These are phyloP conservation scores for Eulemur coronatus DNA, from an alignment of 2,797 vertebrate genomes.

Conservation along the genomic window DNA sequence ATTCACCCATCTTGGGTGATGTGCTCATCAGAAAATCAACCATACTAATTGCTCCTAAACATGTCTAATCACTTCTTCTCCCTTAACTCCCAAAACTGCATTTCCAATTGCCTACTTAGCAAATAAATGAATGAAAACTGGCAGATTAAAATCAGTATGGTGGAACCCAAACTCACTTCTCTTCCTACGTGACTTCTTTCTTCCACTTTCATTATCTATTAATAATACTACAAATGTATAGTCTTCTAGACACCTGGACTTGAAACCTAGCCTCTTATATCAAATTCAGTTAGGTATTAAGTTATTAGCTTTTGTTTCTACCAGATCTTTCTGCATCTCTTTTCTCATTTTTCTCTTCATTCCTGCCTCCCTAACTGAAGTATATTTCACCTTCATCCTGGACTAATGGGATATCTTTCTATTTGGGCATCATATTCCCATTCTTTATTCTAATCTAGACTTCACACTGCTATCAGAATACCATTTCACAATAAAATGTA, in stretches of 20 bases:
- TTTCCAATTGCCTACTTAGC: not conserved
- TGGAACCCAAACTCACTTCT: not conserved
- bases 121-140: slow-evolving; percentile 19
- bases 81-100: slow-evolving; percentile 6
- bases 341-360: slow-evolving; percentile 38
- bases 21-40: not conserved
- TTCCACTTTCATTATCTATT: not conserved
- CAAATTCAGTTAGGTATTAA: not conserved
- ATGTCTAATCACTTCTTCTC: not conserved
- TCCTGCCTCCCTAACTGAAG: not conserved
- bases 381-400: not conserved
- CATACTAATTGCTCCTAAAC: not conserved
- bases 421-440: not conserved
- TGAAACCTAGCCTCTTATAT: not conserved
- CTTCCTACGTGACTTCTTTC: not conserved
- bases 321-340: not conserved
- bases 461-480: slow-evolving; percentile 5
- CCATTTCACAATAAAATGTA: slow-evolving; percentile 26
- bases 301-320: not conserved
- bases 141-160: not conserved
- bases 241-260: not conserved
- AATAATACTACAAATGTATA: not conserved
- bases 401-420: not conserved
- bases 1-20: not conserved
- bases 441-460: slow-evolving; percentile 21